phyloP scores from a whole-genome alignment of 2,888 invertebrate genomes.

The Auanema freiburgensis region DNA sequence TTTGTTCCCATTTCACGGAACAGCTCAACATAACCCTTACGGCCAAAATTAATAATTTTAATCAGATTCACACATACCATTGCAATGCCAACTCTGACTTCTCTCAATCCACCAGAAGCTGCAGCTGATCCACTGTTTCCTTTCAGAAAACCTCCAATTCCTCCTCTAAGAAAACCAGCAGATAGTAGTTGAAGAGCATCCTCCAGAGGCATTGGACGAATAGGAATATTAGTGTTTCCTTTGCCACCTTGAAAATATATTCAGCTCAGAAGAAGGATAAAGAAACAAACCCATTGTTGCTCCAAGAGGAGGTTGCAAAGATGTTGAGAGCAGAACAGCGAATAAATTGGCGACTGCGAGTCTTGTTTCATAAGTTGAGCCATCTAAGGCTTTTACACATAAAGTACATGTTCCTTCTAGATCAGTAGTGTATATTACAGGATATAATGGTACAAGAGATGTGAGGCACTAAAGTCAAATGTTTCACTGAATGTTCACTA shows the following conservation, averaged over 20 bases:
- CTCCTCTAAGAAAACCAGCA: slow-evolving; percentile 87
- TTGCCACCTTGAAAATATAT: slow-evolving; percentile 27
- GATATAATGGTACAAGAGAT: slow-evolving; percentile 84
- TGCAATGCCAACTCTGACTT: slow-evolving; percentile 94
- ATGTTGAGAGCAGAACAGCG: slow-evolving; percentile 80
- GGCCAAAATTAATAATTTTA: not conserved
- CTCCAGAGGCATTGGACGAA: slow-evolving; percentile 70
- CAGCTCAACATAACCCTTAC: slow-evolving; percentile 86
- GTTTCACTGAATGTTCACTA: not conserved
- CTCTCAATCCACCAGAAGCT: slow-evolving; percentile 86
- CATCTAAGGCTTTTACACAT: slow-evolving; percentile 76
- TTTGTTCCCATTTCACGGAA: slow-evolving; percentile 85
- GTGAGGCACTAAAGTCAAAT: slow-evolving; percentile 75
- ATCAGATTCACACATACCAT: slow-evolving; percentile 72
- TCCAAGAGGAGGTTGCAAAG: slow-evolving; percentile 52
- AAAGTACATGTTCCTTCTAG: slow-evolving; percentile 55
- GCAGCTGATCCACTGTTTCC: slow-evolving; percentile 77
- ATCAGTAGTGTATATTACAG: slow-evolving; percentile 76
- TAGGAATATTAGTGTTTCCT: slow-evolving; percentile 26
- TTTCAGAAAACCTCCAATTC: slow-evolving; percentile 78
- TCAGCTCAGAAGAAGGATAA: not conserved
- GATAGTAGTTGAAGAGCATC: slow-evolving; percentile 88
- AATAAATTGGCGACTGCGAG: slow-evolving; percentile 88
- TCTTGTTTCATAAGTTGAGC: slow-evolving; percentile 86
- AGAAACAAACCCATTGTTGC: slow-evolving; percentile 11